Percentiles rank a stretch among this genome's conserved stretches.
phyloP scores from a whole-genome alignment of 2,888 invertebrate species.

The Athetis lepigone region DNA sequence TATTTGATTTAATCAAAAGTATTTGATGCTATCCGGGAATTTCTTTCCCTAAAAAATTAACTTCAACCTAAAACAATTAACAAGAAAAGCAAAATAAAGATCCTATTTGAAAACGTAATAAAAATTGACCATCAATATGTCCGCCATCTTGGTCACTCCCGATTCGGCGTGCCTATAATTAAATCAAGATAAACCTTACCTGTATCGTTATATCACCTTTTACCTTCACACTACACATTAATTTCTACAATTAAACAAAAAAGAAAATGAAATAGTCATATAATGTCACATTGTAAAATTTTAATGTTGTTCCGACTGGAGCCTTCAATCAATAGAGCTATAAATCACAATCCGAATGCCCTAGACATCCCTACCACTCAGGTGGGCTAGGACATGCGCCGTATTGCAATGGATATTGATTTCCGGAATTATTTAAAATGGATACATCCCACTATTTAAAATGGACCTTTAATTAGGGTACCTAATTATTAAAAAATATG shows the following conservation, averaged over 20 bases:
- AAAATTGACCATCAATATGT: background rate
- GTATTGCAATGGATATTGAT: constrained; percentile 39
- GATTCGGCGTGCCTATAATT: background rate
- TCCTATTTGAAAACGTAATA: background rate
- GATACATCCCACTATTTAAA: background rate
- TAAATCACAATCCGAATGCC: constrained; percentile 41
- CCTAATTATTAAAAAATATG: constrained; percentile 2
- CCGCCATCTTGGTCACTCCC: background rate
- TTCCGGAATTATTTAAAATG: constrained; percentile 1
- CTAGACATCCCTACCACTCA: constrained; percentile 36
- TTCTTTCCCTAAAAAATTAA: no score
- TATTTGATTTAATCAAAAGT: no score
- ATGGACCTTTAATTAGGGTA: background rate
- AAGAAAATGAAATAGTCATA: background rate
- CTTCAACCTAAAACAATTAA: no score
- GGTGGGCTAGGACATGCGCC: constrained; percentile 50
- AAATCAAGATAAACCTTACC: constrained; percentile 12
- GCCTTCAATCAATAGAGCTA: constrained; percentile 34
- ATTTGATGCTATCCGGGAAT: no score
- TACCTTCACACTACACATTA: background rate
- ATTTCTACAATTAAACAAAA: background rate
- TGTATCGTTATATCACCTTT: background rate
- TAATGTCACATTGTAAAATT: background rate
- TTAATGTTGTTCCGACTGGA: background rate
- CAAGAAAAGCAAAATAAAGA: no score